Conservation (phyloP, 2,113 vertebrate genomes). For the Aplodontia rufa region DNA sequence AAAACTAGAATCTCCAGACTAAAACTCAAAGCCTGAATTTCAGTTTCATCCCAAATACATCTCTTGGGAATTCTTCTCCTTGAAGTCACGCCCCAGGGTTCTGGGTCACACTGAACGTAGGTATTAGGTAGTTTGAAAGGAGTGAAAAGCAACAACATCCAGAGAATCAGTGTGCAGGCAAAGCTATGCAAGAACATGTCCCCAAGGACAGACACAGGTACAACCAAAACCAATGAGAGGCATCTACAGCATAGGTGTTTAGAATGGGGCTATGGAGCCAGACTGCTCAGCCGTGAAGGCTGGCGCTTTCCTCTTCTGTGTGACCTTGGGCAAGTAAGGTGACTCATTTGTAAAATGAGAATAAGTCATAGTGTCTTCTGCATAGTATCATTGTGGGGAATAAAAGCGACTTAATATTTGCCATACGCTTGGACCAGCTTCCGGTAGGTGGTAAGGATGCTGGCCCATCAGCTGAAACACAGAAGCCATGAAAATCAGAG, state of each 20-base stretch:
- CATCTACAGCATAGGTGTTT: neutral
- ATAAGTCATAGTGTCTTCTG: neutral
- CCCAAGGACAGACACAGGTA: neutral
- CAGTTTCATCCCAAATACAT: neutral
- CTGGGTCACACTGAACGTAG: neutral
- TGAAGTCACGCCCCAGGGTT: neutral
- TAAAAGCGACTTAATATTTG: neutral
- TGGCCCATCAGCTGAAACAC: neutral
- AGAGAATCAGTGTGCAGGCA: neutral
- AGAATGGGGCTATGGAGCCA: neutral
- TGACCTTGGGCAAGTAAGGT: neutral
- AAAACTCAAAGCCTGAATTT: neutral
- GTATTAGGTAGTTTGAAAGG: neutral
- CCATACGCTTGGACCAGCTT: neutral
- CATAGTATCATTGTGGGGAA: neutral
- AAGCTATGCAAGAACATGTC: rapidly evolving
- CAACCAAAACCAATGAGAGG: neutral
- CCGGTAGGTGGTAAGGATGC: neutral
- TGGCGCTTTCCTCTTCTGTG: neutral
- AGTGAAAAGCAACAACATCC: neutral
- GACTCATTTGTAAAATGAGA: conserved; percentile 41
- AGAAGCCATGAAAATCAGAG: neutral
- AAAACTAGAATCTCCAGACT: neutral
- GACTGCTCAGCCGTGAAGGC: neutral
- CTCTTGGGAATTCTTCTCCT: neutral